phyloP scores from a whole-genome alignment of 2,797 vertebrate genomes.

The Thripadectes ignobilis region DNA sequence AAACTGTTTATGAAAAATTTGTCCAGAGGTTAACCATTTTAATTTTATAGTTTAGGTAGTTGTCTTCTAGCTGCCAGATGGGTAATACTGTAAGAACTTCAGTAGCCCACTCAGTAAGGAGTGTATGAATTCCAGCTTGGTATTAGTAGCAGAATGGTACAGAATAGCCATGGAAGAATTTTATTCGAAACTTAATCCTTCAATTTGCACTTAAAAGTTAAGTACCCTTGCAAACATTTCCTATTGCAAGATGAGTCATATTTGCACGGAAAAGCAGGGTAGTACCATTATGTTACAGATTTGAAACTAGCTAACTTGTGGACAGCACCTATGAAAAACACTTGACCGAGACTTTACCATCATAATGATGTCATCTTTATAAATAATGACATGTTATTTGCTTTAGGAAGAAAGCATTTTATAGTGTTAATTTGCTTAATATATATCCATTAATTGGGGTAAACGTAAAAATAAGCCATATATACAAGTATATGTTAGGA shows the following conservation, averaged over 20 bases:
- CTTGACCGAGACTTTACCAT: neutral
- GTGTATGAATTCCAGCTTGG: neutral
- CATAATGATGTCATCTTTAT: neutral
- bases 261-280: neutral
- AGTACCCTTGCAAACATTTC: neutral
- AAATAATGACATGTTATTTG: neutral
- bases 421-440: neutral
- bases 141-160: neutral
- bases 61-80: neutral
- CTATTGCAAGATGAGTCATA: neutral
- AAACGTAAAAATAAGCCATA: neutral
- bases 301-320: neutral
- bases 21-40: neutral
- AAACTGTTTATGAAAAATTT: neutral
- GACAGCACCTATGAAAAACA: neutral
- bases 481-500: neutral
- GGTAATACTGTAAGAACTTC: neutral
- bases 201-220: neutral
- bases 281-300: neutral
- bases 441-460: neutral
- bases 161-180: neutral
- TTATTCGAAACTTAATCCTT: neutral
- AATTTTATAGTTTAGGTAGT: neutral
- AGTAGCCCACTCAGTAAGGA: neutral
- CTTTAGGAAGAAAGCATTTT: neutral